Base-by-base conservation (phyloP, 2,797 vertebrate genomes). In the Acipenser transmontanus region DNA sequence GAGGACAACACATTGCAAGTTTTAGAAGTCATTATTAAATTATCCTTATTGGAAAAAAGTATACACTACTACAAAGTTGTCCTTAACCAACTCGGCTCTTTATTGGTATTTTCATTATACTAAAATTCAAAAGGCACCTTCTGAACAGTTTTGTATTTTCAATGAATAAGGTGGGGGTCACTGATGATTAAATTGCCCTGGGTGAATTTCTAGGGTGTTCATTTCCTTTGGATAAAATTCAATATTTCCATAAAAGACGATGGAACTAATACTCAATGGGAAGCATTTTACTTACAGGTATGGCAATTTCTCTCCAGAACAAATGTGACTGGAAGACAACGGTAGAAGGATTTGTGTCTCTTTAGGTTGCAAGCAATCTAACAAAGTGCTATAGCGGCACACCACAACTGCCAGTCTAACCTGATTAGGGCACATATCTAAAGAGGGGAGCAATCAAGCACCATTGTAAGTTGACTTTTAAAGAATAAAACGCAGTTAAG, bases 301-400 rank as follows among this genome's bases (percentile, higher is more conserved):
- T 57, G 54, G 54, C 11, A 57, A 57, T 57, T 57, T 57, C 12
- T 57, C 54, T 57, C 12, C 54, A n/a, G 54, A 13, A 57, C 54
- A 57, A 57, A 13, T 57, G 54, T 11, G 12, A n/a, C 54, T 57
- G 54, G 7, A 13, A 57, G 12, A 57, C 12, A 11, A 7, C 14
- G n/a, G 9, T 13, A 57, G 9, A 57, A 57, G 12, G 54, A 57
- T 57, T 57, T 57, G 54, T 14, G 54, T 57, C 54, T 57, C 54
- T 57, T 7, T 57, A 57, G 54, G 54, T 57, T 57, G 14, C 54
- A 57, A n/a, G 54, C 54, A 57, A 57, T 57, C 12, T 57, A 13
- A 57, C 54, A 57, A 57, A 57, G 9, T 57, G 12, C 7, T 57
- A 5, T 6, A 57, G 54, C 12, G 7, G 12, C 54, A 11, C 6